Evolutionary conservation across 1,140 invertebrate species (phyloP), one percentile per base, ranked within the genome.

Genomic region (Chrysoperla carnea): DNA sequence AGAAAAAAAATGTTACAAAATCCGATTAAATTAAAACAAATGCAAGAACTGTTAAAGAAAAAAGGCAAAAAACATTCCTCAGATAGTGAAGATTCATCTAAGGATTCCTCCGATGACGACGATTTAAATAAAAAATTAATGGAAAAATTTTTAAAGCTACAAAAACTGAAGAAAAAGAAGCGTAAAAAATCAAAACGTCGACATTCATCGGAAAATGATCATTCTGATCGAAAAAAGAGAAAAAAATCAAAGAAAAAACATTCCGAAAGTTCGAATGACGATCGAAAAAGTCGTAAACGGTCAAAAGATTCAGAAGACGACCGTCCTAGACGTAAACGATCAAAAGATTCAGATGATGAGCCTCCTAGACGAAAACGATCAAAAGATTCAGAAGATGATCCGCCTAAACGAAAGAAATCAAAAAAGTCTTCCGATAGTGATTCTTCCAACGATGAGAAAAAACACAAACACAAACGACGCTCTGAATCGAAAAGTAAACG

Each of bases 11-110:
- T 93, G 15, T 57, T 92, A 7, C 80, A 87, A 50, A 94, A 93
- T 73, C 88, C 89, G n/a, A 71, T 92, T 0, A 87, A 86, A 60
- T 64, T 91, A 47, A 86, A 87, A 51, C 77, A 84, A 61, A 58
- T 92, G 1, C 74, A 86, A 55, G 72, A 84, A 53, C 64, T 88
- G 52, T 72, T 91, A 50, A 65, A 74, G 50, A 62, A 51, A 61
- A 69, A 56, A 60, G 65, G 40, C 52, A 63, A 48, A 55, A 59
- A 52, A 66, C 67, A 47, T 4, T 33, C 31, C 2, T 33, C 31
- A 4, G 17, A 5, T 3, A 23, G 17, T 23, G 17, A 23, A 45
- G 72, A 73, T 53, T 50, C 59, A 1, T 72, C 74, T 46, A 67
- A 66, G 42, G 35, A 38, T n/a, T 41, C 44, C 11, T 40, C 15